These are phyloP conservation scores for Rhyacichthys aspro DNA, from an alignment of 2,797 vertebrate species.

Conservation along the genomic window DNA sequence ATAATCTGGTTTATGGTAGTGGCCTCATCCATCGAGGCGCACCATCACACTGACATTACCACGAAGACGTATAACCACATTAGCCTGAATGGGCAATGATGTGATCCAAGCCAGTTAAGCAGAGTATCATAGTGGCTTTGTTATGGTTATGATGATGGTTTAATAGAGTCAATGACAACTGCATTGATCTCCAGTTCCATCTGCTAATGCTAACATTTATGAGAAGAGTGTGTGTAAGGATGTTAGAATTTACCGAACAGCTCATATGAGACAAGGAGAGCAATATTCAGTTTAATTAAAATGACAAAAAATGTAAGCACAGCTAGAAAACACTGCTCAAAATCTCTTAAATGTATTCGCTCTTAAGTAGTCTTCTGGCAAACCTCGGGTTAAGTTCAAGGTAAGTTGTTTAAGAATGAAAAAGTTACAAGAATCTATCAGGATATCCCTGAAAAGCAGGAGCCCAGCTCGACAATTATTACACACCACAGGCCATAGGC, in stretches of 20 bases:
- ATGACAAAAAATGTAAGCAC: conserved; percentile 23
- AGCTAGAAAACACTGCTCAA: not conserved
- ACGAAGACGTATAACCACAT: conserved; percentile 76
- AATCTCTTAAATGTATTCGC: conserved; percentile 1
- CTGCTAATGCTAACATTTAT: conserved; percentile 49
- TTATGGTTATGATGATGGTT: conserved; percentile 73
- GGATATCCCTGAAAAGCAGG: conserved; percentile 54
- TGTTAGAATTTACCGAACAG: conserved; percentile 13
- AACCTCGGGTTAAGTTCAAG: conserved; percentile 17
- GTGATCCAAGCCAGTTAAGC: conserved; percentile 73
- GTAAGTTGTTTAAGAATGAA: conserved; percentile 20
- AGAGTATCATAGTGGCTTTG: conserved; percentile 61
- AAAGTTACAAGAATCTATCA: conserved; percentile 48
- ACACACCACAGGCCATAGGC: conserved; percentile 65
- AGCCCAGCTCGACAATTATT: conserved; percentile 54
- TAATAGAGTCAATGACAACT: conserved; percentile 69
- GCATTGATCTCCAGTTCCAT: conserved; percentile 68
- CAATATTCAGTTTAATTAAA: conserved; percentile 26
- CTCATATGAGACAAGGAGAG: not conserved
- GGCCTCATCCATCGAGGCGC: conserved; percentile 66
- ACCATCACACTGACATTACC: conserved; percentile 67
- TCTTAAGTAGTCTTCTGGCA: conserved; percentile 4
- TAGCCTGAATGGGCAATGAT: conserved; percentile 73
- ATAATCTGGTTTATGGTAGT: conserved; percentile 74
- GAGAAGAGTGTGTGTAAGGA: conserved; percentile 27